Conservation (phyloP, 2,113 vertebrate species). For the Marmota flaviventris region DNA sequence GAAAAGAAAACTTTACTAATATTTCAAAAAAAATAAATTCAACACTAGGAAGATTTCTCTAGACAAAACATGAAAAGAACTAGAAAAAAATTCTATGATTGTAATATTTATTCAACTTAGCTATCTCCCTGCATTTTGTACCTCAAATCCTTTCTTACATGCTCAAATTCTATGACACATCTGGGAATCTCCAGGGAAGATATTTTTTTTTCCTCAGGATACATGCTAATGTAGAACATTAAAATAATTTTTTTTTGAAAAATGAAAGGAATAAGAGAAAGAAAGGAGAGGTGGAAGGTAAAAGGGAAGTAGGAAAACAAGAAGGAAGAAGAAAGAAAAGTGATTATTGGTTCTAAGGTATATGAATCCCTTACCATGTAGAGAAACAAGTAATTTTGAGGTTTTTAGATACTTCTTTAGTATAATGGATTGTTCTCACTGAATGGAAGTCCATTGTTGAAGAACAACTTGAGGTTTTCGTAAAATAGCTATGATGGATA, state of each 20-base stretch:
- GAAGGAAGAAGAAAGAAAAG: not conserved
- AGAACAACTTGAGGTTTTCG: not conserved
- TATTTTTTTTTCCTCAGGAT: not conserved
- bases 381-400: not conserved
- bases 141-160: not conserved
- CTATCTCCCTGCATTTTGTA: not conserved
- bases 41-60: not conserved
- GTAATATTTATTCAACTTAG: not conserved
- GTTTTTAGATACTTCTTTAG: not conserved
- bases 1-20: not conserved
- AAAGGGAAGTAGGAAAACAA: accelerated
- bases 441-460: not conserved
- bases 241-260: not conserved
- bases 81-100: not conserved
- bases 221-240: not conserved
- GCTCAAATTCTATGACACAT: not conserved
- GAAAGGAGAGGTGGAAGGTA: accelerated
- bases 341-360: not conserved
- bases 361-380: not conserved
- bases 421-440: not conserved
- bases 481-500: not conserved
- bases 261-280: not conserved
- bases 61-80: not conserved
- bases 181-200: not conserved
- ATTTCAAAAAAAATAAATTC: not conserved